Evolutionary conservation across 2,113 vertebrate genomes (phyloP), one percentile per base, ranked within the genome.

Genomic region (Crotalus tigris): DNA sequence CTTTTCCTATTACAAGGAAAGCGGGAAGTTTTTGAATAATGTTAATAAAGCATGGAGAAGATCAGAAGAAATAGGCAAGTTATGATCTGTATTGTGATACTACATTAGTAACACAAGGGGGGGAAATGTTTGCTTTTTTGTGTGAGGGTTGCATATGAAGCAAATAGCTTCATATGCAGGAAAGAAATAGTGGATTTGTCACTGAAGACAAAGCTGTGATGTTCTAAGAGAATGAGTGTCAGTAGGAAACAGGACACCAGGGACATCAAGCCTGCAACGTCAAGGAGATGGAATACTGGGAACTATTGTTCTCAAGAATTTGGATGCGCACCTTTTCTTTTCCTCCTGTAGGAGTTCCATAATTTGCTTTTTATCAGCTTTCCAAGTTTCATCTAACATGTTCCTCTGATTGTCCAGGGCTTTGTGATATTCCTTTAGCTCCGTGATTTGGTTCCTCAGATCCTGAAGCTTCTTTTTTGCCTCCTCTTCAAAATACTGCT

Each of bases 271-370:
- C 24, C 54, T 53, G 19, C 85, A 5, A 51, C 1, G 2, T 51
- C 9, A 44, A 7, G 19, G 61, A 81, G 61, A 81, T 46, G 33
- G 49, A 51, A 44, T 87, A 11, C 39, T 15, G 4, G 58, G n/a
- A 19, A 11, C 24, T 39, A 39, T 29, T 39, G 44, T 15, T 19
- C 33, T 75, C 90, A 91, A 8, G 11, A 44, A 12, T 24, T 64
- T 13, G 3, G 39, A 10, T 15, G 54, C 51, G 53, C 90, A 91
- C 90, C 93, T 93, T 46, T 54, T 85, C 86, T 93, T 89, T 69
- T 89, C 93, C 23, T 93, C 93, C 51, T 91, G 87, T 49, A 91
- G 90, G 51, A 81, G 3, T 29, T 89, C 93, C 93, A 93, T 91
- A 87, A 91, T 61, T 75, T 93, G 54, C 3, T 57, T n/a, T 44